Conservation (phyloP, 2,888 invertebrate genomes). For the Phasia obesa region DNA sequence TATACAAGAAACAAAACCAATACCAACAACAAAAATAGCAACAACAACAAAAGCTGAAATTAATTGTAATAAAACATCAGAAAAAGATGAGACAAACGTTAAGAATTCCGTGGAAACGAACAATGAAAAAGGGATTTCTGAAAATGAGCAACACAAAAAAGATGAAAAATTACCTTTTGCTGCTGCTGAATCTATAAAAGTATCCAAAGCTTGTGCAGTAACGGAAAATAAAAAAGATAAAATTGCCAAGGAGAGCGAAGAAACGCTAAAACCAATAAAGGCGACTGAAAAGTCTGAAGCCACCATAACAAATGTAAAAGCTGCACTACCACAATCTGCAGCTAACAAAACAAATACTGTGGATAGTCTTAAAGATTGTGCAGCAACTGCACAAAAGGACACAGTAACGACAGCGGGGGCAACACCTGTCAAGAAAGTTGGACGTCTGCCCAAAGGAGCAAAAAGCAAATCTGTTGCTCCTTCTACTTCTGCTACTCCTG, state of each 20-base stretch:
- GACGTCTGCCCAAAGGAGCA: constrained; percentile 40
- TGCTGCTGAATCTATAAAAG: background rate
- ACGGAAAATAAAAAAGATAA: constrained; percentile 33
- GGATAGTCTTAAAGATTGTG: constrained; percentile 17
- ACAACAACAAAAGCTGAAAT: constrained; percentile 4
- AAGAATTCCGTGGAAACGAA: constrained; percentile 24
- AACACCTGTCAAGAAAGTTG: constrained; percentile 47
- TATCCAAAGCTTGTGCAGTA: background rate
- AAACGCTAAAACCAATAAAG: constrained; percentile 20
- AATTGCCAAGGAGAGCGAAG: constrained; percentile 42
- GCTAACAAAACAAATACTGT: constrained; percentile 12
- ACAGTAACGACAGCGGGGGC: background rate
- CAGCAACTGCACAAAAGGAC: constrained; percentile 37
- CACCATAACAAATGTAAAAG: constrained; percentile 6
- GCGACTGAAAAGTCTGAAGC: constrained; percentile 39
- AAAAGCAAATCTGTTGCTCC: constrained; percentile 47
- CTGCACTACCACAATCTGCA: background rate
- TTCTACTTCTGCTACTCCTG: constrained; percentile 24
- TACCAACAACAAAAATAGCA: background rate
- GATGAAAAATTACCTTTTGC: constrained; percentile 29
- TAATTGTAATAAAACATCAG: constrained; percentile 22
- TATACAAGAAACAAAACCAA: constrained; percentile 35
- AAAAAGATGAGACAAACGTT: constrained; percentile 21
- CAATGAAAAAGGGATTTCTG: constrained; percentile 37
- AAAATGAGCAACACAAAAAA: constrained; percentile 34